Base-by-base conservation (phyloP, 2,113 vertebrate species). In the Gymnogyps californianus region DNA sequence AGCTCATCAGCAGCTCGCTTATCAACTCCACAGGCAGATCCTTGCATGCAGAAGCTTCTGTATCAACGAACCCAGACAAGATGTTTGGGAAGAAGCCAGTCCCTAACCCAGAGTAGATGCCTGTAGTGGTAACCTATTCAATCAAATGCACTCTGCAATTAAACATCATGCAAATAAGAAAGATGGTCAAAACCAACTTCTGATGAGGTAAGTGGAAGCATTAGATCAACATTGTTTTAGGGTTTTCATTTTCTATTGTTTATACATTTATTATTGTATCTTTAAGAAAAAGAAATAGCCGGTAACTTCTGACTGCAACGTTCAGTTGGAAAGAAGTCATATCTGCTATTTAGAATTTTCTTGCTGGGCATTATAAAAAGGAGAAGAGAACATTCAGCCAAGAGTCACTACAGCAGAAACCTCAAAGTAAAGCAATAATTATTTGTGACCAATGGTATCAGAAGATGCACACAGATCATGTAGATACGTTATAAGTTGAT, bases 1-100 rank as follows among this genome's bases (percentile, higher is more conserved):
- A 92, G 83, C 88, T 97, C 94, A 98, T 97, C 96, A 97, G 83
- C 84, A 84, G 49, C 74, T 96, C 11, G 2, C 90, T 95, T 96
- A 93, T 93, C 91, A 90, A 26, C 88, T 96, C 78, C 83, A 83
- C 71, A 91, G 94, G 93, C 83, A 94, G n/a, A 93, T 46, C 28
- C 42, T 90, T 69, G n/a, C 5, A 7, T 47, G 44, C 26, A 75
- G 76, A 89, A 81, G 22, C 29, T 90, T 85, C 86, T 79, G 12
- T 72, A 46, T 66, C 65, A 69, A 40, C 13, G 55, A 89, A 61
- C 8, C 26, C n/a, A 52, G 89, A 54, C 15, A 86, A 59, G 52
- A 59, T 65, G 28, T 92, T 74, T 79, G 49, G 36, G 66, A 86
- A 85, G 47, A 91, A 61, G 13, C 51, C 34, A 19, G 54, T 74